phyloP scores from a whole-genome alignment of 2,888 invertebrate species.

The Nipponacmea schrenckii region DNA sequence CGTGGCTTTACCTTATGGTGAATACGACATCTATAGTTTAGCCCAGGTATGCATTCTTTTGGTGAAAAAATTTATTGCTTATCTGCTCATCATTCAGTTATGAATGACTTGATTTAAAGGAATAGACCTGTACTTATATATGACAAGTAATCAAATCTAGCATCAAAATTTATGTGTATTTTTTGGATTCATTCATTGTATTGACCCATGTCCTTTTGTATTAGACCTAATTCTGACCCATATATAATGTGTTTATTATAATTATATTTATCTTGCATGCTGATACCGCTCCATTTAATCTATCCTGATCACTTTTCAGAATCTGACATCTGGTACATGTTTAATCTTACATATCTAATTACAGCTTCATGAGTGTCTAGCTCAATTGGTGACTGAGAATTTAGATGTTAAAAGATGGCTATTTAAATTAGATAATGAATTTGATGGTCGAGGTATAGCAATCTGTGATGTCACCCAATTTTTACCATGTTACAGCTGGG shows the following conservation, averaged over 20 bases:
- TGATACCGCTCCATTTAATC: too few species aligned
- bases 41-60: slow-evolving; percentile 56
- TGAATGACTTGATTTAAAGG: too few species aligned
- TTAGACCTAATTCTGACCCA: too few species aligned
- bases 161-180: too few species aligned
- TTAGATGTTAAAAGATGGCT: slow-evolving; percentile 65
- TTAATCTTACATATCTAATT: slow-evolving; percentile 15
- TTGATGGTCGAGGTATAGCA: slow-evolving; percentile 66
- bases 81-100: neutral
- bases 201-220: too few species aligned
- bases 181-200: too few species aligned
- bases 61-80: neutral
- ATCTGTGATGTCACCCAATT: slow-evolving; percentile 63
- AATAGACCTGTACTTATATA: too few species aligned
- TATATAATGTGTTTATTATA: too few species aligned
- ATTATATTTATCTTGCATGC: too few species aligned
- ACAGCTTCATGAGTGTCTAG: slow-evolving; percentile 66
- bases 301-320: too few species aligned
- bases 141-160: too few species aligned
- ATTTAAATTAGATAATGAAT: slow-evolving; percentile 66
- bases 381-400: slow-evolving; percentile 67
- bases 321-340: too few species aligned
- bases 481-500: slow-evolving; percentile 64
- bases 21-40: slow-evolving; percentile 66
- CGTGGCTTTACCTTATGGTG: slow-evolving; percentile 64